These are phyloP conservation scores for Rhabdomys pumilio DNA, from an alignment of 2,797 vertebrate species.

Conservation along the genomic window DNA sequence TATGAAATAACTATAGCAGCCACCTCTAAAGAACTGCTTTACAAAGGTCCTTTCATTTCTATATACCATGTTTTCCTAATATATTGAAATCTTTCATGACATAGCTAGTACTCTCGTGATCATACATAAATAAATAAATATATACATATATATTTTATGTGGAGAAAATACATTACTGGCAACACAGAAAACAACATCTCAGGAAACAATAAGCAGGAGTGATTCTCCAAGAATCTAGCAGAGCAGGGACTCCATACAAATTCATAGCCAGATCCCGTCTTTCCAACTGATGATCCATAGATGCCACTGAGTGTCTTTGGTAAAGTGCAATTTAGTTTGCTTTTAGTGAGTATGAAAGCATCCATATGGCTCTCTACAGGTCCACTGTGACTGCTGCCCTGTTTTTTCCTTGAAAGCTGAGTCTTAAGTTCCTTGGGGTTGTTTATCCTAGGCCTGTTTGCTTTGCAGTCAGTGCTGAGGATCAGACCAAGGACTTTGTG, in stretches of 20 bases:
- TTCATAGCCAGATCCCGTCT: background rate
- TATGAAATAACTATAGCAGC: background rate
- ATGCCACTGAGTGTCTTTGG: background rate
- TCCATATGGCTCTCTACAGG: background rate
- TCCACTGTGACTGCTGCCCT: background rate
- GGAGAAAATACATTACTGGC: background rate
- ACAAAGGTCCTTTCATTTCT: constrained; percentile 24
- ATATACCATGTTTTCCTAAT: background rate
- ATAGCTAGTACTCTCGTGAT: background rate
- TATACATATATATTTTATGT: constrained; percentile 35
- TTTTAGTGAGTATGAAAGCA: constrained; percentile 20
- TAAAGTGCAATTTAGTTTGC: background rate
- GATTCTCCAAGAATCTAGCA: constrained; percentile 17
- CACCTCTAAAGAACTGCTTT: background rate
- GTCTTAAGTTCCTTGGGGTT: constrained; percentile 35
- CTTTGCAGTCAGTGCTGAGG: background rate
- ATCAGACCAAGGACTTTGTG: background rate
- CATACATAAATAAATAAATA: background rate
- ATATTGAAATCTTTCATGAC: background rate
- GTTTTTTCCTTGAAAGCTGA: constrained; percentile 1
- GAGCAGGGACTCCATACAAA: background rate
- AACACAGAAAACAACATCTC: background rate
- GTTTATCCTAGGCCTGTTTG: background rate
- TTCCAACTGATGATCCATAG: background rate
- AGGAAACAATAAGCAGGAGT: constrained; percentile 6